Conservation (phyloP, 2,113 vertebrate species). For the Merops nubicus region DNA sequence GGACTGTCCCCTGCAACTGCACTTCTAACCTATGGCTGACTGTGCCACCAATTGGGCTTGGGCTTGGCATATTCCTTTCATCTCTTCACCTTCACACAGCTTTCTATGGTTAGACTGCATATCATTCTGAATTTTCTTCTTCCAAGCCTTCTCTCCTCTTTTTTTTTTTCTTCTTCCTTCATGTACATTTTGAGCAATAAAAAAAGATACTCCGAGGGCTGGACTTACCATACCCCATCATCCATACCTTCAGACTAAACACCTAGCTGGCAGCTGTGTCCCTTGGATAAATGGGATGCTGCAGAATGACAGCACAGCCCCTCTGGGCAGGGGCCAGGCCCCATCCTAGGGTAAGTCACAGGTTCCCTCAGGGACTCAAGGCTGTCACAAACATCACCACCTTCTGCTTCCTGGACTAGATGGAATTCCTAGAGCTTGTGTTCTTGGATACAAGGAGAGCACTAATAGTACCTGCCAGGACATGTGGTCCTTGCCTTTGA, state of each 20-base stretch:
- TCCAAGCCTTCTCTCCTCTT: neutral
- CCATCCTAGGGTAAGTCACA: neutral
- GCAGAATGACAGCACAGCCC: neutral
- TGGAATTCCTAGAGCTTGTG: constrained; percentile 14
- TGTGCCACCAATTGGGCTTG: neutral
- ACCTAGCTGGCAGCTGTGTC: accelerated
- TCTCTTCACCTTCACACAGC: neutral
- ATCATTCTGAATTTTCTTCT: neutral
- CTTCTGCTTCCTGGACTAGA: neutral
- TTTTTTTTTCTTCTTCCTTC: neutral
- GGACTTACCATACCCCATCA: neutral
- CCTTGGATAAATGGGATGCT: neutral
- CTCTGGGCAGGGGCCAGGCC: neutral
- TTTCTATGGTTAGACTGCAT: neutral
- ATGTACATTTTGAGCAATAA: neutral
- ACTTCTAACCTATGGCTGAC: neutral
- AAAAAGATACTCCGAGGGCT: neutral
- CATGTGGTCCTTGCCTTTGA: neutral
- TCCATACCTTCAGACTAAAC: neutral
- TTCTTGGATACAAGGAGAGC: neutral
- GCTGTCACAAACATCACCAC: neutral
- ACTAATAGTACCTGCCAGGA: neutral
- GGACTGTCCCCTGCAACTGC: neutral
- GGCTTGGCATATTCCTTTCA: neutral
- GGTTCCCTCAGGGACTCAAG: neutral